Base-by-base conservation (phyloP, 2,797 vertebrate species). In the Darevskia nairensis region DNA sequence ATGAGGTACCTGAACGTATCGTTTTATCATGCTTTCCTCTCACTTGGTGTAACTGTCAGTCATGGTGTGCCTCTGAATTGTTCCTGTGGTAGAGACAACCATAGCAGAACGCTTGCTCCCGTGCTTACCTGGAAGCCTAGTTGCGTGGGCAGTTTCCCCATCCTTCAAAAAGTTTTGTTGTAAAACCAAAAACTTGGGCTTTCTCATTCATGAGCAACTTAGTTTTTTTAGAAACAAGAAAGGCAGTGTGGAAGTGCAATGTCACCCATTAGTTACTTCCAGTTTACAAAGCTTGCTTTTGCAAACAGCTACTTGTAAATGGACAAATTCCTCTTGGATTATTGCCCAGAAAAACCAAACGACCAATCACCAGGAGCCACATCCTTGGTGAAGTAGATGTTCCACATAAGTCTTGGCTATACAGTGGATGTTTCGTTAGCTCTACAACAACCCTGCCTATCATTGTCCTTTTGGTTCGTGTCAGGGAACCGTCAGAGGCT, bases 1-100 rank as follows among this genome's bases (percentile, higher is more conserved):
- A 96, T 92, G 98, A 98, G 99, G 99, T 99, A 95, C 35, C 93
- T 35, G 44, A 82, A 89, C 74, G n/a, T 15, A 41, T 23, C 69
- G 32, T 90, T 93, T 92, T 77, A 59, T 90, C 35, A 82, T 50
- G 86, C 86, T 69, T 25, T 61, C 89, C 35, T 59, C 21, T 88
- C 5, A 17, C 39, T 89, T 21, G 72, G 71, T 0, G 1, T 19
- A 25, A 66, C 4, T 86, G 41, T 9, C 15, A 6, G 10, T 64
- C 8, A 46, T 19, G 19, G 8, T 32, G 59, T 39, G 25, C 27
- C 69, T 74, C 3, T 35, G 21, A 25, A 75, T 81, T 44, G 27
- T 29, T 81, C 29, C 69, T 74, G 35, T 81, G n/a, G 11, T 32
- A 69, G 75, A 50, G 29, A 32, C 15, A 39, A 27, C 72, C 9